Percentiles rank a stretch among this genome's conserved stretches.
These are phyloP conservation scores for Diplodus sargus DNA, from an alignment of 2,797 vertebrate species.

Conservation along the genomic window DNA sequence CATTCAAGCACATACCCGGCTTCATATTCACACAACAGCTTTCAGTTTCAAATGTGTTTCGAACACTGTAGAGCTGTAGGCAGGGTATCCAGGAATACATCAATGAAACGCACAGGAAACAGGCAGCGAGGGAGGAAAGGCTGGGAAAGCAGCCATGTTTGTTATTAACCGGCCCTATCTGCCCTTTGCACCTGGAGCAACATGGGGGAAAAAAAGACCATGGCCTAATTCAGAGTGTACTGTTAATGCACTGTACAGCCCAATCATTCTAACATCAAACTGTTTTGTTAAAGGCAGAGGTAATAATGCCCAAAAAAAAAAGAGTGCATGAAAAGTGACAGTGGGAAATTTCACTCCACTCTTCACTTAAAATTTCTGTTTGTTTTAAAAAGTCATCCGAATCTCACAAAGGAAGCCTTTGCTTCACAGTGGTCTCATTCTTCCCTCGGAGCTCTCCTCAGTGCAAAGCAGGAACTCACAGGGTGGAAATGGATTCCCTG, in stretches of 20 bases:
- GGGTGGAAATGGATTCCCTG: constrained; percentile 78
- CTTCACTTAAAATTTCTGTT: constrained; percentile 47
- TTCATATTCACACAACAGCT: constrained; percentile 8
- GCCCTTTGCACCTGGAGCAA: constrained; percentile 79
- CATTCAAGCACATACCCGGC: neutral
- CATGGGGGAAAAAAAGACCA: constrained; percentile 52
- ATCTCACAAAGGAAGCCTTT: constrained; percentile 43
- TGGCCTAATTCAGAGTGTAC: constrained; percentile 20
- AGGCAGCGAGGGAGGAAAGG: constrained; percentile 75
- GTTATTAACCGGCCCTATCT: constrained; percentile 77
- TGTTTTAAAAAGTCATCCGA: constrained; percentile 59
- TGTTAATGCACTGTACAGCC: neutral
- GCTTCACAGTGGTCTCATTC: constrained; percentile 66
- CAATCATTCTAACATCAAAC: constrained; percentile 24
- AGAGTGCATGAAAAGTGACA: constrained; percentile 3
- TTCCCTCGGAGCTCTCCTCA: constrained; percentile 46
- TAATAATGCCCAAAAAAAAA: neutral
- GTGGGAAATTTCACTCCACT: constrained; percentile 5
- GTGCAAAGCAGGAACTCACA: constrained; percentile 68
- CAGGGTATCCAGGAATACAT: constrained; percentile 77
- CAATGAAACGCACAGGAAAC: constrained; percentile 81
- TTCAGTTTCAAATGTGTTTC: constrained; percentile 40
- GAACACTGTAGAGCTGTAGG: constrained; percentile 36
- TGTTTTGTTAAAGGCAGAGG: neutral
- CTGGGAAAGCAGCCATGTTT: constrained; percentile 79